A percentile compares a stretch with the other conserved stretches of the same genome.
These are phyloP conservation scores for Bilobella aurantiaca DNA, from an alignment of 1,140 invertebrate genomes.

Conservation along the genomic window DNA sequence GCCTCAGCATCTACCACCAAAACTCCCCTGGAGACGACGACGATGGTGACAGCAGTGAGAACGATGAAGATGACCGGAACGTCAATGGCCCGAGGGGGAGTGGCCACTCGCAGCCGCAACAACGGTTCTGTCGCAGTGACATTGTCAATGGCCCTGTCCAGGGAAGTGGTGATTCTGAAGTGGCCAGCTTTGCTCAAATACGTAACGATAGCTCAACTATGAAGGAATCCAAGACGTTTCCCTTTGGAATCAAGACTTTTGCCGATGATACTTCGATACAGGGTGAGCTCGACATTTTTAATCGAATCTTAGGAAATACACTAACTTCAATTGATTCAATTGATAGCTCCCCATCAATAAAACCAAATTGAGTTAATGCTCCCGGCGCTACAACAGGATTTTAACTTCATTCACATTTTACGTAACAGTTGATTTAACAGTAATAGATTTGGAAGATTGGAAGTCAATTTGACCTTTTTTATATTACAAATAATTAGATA, in stretches of 20 bases:
- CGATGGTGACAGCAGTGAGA: not conserved
- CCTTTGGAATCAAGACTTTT: not conserved
- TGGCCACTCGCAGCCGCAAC: not conserved
- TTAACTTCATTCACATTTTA: no score
- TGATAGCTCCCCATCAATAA: no score
- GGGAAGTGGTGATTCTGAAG: not conserved
- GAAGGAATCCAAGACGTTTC: conserved; percentile 1
- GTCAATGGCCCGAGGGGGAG: no score
- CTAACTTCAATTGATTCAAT: no score
- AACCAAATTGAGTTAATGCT: no score
- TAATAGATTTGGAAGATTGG: no score
- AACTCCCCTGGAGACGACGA: not conserved
- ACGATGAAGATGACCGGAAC: not conserved
- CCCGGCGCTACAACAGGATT: no score
- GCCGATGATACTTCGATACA: not conserved
- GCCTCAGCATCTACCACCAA: not conserved
- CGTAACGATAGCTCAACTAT: conserved; percentile 2
- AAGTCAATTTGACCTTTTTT: no score
- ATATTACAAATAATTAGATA: no score
- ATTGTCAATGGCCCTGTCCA: not conserved
- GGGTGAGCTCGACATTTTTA: not conserved
- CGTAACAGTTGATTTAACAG: no score
- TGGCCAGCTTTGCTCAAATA: not conserved
- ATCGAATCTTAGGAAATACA: no score
- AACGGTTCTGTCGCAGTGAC: not conserved